Evolutionary conservation across 1,140 invertebrate genomes (phyloP).

Genomic region (Drosophila pandora): DNA sequence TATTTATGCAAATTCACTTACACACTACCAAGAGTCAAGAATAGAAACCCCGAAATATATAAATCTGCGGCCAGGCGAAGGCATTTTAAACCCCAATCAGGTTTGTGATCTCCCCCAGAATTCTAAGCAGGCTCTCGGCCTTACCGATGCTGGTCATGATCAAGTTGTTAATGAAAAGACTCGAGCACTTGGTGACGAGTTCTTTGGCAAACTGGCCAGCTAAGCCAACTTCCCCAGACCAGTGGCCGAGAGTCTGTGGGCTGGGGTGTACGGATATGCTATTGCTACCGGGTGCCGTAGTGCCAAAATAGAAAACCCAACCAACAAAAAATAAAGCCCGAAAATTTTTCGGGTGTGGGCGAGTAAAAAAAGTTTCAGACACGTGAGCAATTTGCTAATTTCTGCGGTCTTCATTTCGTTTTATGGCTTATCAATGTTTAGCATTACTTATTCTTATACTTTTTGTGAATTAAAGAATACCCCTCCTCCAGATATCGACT

Average conservation of each 20-base stretch:
- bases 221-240: conserved; percentile 31
- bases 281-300: conserved; percentile 13
- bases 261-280: conserved; percentile 61
- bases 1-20: conserved; percentile 59
- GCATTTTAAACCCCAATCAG: conserved; percentile 64
- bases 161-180: conserved; percentile 74
- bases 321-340: conserved; percentile 1
- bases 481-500: conserved; percentile 7
- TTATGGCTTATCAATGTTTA: conserved; percentile 59
- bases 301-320: conserved; percentile 55
- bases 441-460: conserved; percentile 25
- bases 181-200: conserved; percentile 50
- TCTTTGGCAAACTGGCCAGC: conserved; percentile 36
- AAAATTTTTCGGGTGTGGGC: conserved; percentile 45
- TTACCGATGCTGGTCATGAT: conserved; percentile 74
- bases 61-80: conserved; percentile 34
- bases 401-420: conserved; percentile 17
- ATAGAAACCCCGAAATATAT: conserved; percentile 57
- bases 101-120: conserved; percentile 58
- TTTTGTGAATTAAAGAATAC: conserved; percentile 2
- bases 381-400: conserved; percentile 51
- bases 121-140: conserved; percentile 61
- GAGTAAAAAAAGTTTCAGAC: conserved; percentile 29
- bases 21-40: conserved; percentile 38
- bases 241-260: conserved; percentile 19